Conservation (phyloP, 2,888 invertebrate genomes). For the Ochropleura leucogaster region DNA sequence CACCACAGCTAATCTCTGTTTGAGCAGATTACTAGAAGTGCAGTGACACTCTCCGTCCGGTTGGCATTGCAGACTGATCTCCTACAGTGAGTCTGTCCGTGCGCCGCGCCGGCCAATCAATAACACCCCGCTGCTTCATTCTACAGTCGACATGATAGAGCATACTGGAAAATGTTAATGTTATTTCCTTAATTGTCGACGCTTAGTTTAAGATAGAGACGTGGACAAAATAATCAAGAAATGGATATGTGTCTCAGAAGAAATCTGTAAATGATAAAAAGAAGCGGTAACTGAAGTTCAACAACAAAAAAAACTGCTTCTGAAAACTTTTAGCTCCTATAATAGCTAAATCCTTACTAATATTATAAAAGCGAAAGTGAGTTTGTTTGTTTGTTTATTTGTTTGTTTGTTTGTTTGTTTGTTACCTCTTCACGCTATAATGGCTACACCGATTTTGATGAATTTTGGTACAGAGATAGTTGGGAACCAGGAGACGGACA, state of each 20-base stretch:
- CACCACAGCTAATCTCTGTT: not conserved
- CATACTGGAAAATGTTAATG: not conserved
- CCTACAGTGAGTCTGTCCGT: slow-evolving; percentile 72
- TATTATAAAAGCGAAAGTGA: too few species aligned
- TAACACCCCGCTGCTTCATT: slow-evolving; percentile 54
- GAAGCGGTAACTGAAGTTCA: not conserved
- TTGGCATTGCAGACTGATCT: slow-evolving; percentile 41
- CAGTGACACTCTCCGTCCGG: not conserved
- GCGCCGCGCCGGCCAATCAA: slow-evolving; percentile 70
- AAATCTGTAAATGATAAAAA: not conserved
- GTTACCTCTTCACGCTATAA: too few species aligned
- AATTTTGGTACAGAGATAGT: too few species aligned
- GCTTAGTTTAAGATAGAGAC: not conserved
- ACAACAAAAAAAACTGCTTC: not conserved
- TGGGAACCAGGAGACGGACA: too few species aligned
- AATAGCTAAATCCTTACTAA: too few species aligned
- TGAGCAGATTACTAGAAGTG: not conserved
- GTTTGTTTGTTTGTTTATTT: too few species aligned
- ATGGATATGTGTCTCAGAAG: not conserved
- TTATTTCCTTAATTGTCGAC: too few species aligned
- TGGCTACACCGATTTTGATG: too few species aligned
- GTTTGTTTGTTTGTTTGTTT: too few species aligned
- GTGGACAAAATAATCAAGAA: not conserved
- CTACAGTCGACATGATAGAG: not conserved
- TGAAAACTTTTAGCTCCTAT: not conserved